Conservation (phyloP, 2,888 invertebrate genomes). For the Thera obeliscata region DNA sequence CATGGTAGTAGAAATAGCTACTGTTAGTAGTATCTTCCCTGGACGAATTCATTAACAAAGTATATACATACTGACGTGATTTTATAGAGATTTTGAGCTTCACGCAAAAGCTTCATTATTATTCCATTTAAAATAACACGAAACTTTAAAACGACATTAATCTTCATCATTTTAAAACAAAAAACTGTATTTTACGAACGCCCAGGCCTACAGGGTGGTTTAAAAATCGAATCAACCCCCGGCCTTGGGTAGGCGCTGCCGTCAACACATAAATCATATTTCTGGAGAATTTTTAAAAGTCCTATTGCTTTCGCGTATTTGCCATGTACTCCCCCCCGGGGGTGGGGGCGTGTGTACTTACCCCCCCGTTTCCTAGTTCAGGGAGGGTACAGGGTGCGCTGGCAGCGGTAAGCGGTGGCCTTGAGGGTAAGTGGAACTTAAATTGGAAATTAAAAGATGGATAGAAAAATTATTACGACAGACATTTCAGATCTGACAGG, state of each 20-base stretch:
- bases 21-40: background rate
- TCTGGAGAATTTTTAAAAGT: conserved; percentile 85
- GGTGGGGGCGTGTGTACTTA: conserved; percentile 79
- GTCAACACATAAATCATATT: conserved; percentile 85
- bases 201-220: conserved; percentile 71
- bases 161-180: conserved; percentile 46
- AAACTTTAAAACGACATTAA: conserved; percentile 35
- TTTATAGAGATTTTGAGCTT: background rate
- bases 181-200: conserved; percentile 59
- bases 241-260: conserved; percentile 80
- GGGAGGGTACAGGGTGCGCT: conserved; percentile 62
- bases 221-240: conserved; percentile 84
- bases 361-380: conserved; percentile 84
- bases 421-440: conserved; percentile 37
- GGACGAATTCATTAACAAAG: background rate
- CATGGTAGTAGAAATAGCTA: too few relatives aligned
- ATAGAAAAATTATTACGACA: background rate
- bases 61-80: too few relatives aligned
- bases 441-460: background rate
- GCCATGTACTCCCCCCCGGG: conserved; percentile 80
- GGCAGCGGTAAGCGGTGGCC: conserved; percentile 48
- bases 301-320: conserved; percentile 85
- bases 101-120: background rate
- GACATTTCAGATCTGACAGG: background rate
- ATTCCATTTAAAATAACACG: background rate